Percentiles rank a stretch among this genome's conserved stretches.
Evolutionary conservation across 2,888 invertebrate species (phyloP).

Genomic region (Aleiodes testaceus): DNA sequence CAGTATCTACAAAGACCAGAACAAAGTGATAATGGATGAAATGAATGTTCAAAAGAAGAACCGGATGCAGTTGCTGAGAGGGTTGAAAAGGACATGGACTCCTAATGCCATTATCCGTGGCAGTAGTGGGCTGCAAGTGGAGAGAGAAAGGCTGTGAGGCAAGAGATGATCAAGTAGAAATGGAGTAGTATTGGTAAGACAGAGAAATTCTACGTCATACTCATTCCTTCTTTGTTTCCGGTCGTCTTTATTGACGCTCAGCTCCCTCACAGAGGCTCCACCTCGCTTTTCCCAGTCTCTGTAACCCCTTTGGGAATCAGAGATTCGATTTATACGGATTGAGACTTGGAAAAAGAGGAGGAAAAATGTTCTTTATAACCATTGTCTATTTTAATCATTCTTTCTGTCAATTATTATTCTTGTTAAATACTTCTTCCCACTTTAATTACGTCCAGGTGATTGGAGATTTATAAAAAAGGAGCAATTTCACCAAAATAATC

Average conservation of each 20-base stretch:
- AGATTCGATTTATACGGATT: slow-evolving; percentile 46
- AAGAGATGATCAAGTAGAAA: slow-evolving; percentile 11
- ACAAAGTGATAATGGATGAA: slow-evolving; percentile 48
- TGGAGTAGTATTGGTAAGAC: neutral
- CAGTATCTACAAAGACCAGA: slow-evolving; percentile 17
- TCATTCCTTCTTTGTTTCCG: slow-evolving; percentile 41
- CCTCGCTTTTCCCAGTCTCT: neutral
- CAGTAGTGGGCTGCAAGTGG: slow-evolving; percentile 16
- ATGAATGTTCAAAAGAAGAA: slow-evolving; percentile 50
- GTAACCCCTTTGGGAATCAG: slow-evolving; percentile 39
- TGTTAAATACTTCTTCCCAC: neutral
- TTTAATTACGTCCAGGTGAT: neutral
- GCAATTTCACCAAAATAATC: no score
- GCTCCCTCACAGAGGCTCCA: neutral
- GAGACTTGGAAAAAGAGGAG: slow-evolving; percentile 13
- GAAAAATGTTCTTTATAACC: slow-evolving; percentile 40
- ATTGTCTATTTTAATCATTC: slow-evolving; percentile 45
- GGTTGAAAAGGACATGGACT: slow-evolving; percentile 42
- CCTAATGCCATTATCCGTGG: slow-evolving; percentile 43
- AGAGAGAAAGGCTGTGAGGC: neutral
- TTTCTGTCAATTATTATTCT: slow-evolving; percentile 45
- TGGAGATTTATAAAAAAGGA: no score
- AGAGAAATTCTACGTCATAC: slow-evolving; percentile 20
- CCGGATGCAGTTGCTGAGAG: slow-evolving; percentile 48
- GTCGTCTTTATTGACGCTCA: slow-evolving; percentile 46